Percentiles rank a stretch among this genome's conserved stretches.
These are phyloP conservation scores for Drosophila fuyamai DNA, from an alignment of 1,140 invertebrate species.

Conservation along the genomic window DNA sequence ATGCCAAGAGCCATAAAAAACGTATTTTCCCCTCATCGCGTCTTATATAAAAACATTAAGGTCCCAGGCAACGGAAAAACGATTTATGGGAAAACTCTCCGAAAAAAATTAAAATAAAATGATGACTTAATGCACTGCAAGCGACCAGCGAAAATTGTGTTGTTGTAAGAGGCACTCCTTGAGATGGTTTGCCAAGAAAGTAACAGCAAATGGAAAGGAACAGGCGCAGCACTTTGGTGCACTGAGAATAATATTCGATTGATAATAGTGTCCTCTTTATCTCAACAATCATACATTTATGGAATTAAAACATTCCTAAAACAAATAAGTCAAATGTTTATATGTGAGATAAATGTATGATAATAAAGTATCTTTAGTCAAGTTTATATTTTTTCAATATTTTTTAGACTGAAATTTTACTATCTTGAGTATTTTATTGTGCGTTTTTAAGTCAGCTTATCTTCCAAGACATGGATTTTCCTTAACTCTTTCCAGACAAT, in stretches of 20 bases:
- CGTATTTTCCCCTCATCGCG: slow-evolving; percentile 59
- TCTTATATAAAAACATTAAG: slow-evolving; percentile 73
- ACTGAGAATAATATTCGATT: slow-evolving; percentile 19
- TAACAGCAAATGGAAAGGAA: slow-evolving; percentile 45
- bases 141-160: slow-evolving; percentile 7
- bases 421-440: too few species aligned
- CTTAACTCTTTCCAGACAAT: too few species aligned
- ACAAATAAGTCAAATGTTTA: too few species aligned
- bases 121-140: slow-evolving; percentile 75
- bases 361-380: too few species aligned
- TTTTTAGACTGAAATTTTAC: too few species aligned
- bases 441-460: too few species aligned
- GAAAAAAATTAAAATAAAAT: slow-evolving; percentile 61
- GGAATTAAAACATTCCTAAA: too few species aligned
- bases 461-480: too few species aligned
- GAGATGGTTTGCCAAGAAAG: slow-evolving; percentile 39
- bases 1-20: slow-evolving; percentile 78
- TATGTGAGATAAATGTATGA: too few species aligned
- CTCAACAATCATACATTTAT: too few species aligned
- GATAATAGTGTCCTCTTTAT: not conserved
- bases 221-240: not conserved
- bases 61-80: slow-evolving; percentile 46
- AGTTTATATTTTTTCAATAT: too few species aligned
- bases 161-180: slow-evolving; percentile 56
- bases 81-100: slow-evolving; percentile 73